Conservation (phyloP, 2,888 invertebrate genomes). For the Drosophila silvestris region DNA sequence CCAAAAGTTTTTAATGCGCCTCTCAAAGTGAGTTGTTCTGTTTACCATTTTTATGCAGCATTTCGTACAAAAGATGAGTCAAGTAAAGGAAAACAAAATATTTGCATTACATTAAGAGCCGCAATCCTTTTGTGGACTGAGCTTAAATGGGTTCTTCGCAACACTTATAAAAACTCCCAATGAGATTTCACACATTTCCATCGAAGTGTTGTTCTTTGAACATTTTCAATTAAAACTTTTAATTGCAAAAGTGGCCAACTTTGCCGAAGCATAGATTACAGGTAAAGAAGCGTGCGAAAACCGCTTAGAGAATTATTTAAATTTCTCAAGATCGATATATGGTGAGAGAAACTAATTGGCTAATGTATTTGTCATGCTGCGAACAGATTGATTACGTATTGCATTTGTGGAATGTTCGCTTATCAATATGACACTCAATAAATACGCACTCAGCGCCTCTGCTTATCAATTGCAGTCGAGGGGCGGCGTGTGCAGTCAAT, state of each 20-base stretch:
- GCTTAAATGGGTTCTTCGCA: constrained; percentile 6
- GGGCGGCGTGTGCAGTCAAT: constrained; percentile 7
- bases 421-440: constrained; percentile 13
- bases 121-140: background rate
- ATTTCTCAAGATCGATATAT: background rate
- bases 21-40: background rate
- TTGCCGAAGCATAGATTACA: constrained; percentile 4
- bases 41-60: background rate
- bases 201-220: constrained; percentile 24
- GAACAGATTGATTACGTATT: background rate
- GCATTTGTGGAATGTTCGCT: constrained; percentile 10
- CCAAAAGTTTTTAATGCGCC: background rate
- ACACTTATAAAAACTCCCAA: constrained; percentile 5
- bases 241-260: constrained; percentile 49
- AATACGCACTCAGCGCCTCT: background rate
- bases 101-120: background rate
- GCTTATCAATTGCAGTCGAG: constrained; percentile 3
- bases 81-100: background rate
- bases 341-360: background rate
- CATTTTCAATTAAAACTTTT: constrained; percentile 73
- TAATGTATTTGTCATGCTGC: constrained; percentile 20
- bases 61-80: background rate
- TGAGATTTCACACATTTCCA: constrained; percentile 23
- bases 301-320: background rate
- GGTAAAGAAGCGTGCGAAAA: background rate